Evolutionary conservation across 2,888 invertebrate species (phyloP).

Genomic region (Agapetus fuscipes): DNA sequence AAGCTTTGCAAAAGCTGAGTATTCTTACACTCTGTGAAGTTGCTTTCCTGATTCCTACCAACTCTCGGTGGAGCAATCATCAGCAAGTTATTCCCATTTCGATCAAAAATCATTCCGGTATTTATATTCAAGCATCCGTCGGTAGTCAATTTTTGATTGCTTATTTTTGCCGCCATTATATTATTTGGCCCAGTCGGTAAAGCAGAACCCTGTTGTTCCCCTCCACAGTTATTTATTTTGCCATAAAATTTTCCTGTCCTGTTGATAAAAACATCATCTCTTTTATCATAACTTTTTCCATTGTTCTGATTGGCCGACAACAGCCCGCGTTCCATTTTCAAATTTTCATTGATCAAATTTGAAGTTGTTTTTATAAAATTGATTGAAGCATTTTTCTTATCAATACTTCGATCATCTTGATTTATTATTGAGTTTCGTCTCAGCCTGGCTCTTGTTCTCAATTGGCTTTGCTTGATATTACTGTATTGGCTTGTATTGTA

Average conservation of each 20-base stretch:
- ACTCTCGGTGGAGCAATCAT: slow-evolving; percentile 52
- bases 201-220: slow-evolving; percentile 5
- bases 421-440: slow-evolving; percentile 5
- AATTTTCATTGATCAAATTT: too few relatives aligned
- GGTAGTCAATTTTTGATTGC: slow-evolving; percentile 4
- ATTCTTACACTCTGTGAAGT: slow-evolving; percentile 7
- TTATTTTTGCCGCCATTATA: slow-evolving; percentile 6
- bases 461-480: slow-evolving; percentile 18
- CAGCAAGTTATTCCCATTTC: slow-evolving; percentile 55
- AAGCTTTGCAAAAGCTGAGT: slow-evolving; percentile 2
- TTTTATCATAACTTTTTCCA: not conserved
- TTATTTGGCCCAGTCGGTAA: slow-evolving; percentile 4
- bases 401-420: slow-evolving; percentile 1
- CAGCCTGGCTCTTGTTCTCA: slow-evolving; percentile 14
- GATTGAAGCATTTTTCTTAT: not conserved
- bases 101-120: slow-evolving; percentile 45
- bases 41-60: slow-evolving; percentile 3
- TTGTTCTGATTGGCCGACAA: slow-evolving; percentile 1
- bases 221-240: not conserved
- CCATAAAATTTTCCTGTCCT: too few relatives aligned
- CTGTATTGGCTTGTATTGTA: slow-evolving; percentile 13
- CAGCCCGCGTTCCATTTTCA: not conserved
- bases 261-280: slow-evolving; percentile 9
- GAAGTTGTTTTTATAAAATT: too few relatives aligned
- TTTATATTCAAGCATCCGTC: slow-evolving; percentile 30